Percentiles rank a stretch among this genome's conserved stretches.
Evolutionary conservation across 2,888 invertebrate species (phyloP).

Genomic region (Cephus spinipes): DNA sequence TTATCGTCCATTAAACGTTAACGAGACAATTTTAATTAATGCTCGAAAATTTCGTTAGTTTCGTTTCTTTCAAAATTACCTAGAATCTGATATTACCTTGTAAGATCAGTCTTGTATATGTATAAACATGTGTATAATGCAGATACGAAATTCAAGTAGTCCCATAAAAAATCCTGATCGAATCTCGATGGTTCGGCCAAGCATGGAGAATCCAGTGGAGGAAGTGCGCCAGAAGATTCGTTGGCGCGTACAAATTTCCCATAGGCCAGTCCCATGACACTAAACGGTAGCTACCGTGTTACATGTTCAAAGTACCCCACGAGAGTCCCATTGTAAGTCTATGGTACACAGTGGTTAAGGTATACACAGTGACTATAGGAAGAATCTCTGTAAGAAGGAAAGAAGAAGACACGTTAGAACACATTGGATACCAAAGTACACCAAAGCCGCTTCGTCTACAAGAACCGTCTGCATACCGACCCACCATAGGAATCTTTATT

Average conservation of each 20-base stretch:
- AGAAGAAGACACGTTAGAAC: slow-evolving; percentile 8
- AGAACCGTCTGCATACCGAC: slow-evolving; percentile 35
- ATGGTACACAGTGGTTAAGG: not conserved
- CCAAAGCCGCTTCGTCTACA: slow-evolving; percentile 37
- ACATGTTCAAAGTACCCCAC: not conserved
- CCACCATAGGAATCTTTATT: slow-evolving; percentile 51
- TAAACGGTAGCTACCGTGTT: not conserved
- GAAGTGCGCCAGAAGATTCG: not conserved
- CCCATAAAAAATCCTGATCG: not conserved
- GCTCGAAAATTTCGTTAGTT: not conserved
- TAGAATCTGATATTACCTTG: not conserved
- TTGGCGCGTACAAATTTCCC: slow-evolving; percentile 1
- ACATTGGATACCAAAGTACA: slow-evolving; percentile 33
- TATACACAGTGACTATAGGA: not conserved
- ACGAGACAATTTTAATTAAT: too few species aligned
- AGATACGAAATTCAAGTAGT: not conserved
- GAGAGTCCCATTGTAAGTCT: not conserved
- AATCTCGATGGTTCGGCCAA: not conserved
- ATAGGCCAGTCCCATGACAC: slow-evolving; percentile 2
- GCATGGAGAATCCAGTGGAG: not conserved
- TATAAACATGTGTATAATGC: not conserved
- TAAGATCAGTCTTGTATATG: not conserved
- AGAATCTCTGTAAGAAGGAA: slow-evolving; percentile 4
- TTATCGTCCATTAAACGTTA: not conserved
- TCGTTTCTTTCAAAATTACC: not conserved